Base-by-base conservation (phyloP, 1,140 invertebrate species). In the Platorchestia sp. region DNA sequence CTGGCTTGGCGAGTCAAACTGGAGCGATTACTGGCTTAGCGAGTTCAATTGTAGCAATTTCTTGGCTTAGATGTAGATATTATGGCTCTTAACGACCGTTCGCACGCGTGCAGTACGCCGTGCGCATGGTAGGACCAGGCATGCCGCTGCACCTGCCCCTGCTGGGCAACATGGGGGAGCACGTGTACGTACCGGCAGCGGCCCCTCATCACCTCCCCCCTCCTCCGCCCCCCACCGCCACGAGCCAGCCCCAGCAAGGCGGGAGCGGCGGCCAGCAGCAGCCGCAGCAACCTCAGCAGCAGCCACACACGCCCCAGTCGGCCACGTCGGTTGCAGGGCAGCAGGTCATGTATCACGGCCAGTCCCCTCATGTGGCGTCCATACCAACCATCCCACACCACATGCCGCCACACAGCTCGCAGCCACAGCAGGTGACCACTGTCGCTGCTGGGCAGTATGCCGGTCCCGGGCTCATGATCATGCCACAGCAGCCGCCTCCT, bases 401-500 rank as follows among this genome's bases (percentile, higher is more conserved):
- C 45, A 45, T 93, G 91, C 43, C 45, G 36, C 36, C 91, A 10
- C 91, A 93, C 91, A 93, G 45, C 45, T 45, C 91, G 7, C 91
- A 93, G 45, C 43, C 91, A 40, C 91, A 93, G 91, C 91, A 93
- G 91, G 91, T 93, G 10, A 93, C 91, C 43, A 93, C 91, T 5
- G 91, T 44, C 40, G 91, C 40, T 1, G 45, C 91, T 45, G 91
- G 91, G 36, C 91, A 93, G 91, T 93, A 93, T 47, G 91, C 91
- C 16, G 91, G 91, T 40, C 43, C 91, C 0, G 45, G 91, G 3
- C 45, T 93, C 5, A 93, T 93, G 91, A 45, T 93, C 40, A 93
- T 93, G 91, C 91, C 91, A 45, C 91, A 93, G 45, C 91, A 93
- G 91, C 91, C 91, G 47, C 91, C 91, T n/a, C 91, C 91, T n/a